Percentiles rank a stretch among this genome's conserved stretches.
phyloP scores from a whole-genome alignment of 1,140 invertebrate genomes.

The Macrobrachium nipponense region DNA sequence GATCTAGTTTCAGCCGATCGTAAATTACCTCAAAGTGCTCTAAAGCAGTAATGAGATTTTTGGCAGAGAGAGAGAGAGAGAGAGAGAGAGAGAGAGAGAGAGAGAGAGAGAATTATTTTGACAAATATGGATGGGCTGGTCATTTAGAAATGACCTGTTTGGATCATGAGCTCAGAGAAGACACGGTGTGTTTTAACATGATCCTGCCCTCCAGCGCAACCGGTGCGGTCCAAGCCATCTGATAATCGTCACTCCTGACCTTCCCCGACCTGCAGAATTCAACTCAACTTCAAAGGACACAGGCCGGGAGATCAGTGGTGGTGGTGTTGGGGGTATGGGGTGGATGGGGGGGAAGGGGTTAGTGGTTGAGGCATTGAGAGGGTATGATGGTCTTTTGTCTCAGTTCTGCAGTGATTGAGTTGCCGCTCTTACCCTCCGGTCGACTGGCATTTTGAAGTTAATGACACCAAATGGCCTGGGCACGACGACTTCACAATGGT shows the following conservation, averaged over 20 bases:
- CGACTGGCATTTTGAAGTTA: slow-evolving; percentile 38
- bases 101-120: too few relatives aligned
- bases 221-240: slow-evolving; percentile 10
- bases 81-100: too few relatives aligned
- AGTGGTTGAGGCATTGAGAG: background rate
- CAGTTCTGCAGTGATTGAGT: slow-evolving; percentile 45
- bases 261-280: slow-evolving; percentile 29
- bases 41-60: slow-evolving; percentile 6
- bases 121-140: too few relatives aligned
- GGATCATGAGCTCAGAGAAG: too few relatives aligned
- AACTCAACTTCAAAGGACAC: slow-evolving; percentile 11
- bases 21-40: slow-evolving; percentile 28
- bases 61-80: too few relatives aligned
- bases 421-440: slow-evolving; percentile 38
- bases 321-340: too few relatives aligned
- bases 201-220: background rate
- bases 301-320: background rate
- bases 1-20: slow-evolving; percentile 31
- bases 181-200: too few relatives aligned
- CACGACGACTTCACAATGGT: slow-evolving; percentile 39
- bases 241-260: slow-evolving; percentile 34
- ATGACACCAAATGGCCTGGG: slow-evolving; percentile 41
- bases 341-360: too few relatives aligned
- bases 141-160: too few relatives aligned
- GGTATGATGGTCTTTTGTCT: slow-evolving; percentile 51